Evolutionary conservation across 2,888 invertebrate species (phyloP).

Genomic region (Nymphalis urticae): DNA sequence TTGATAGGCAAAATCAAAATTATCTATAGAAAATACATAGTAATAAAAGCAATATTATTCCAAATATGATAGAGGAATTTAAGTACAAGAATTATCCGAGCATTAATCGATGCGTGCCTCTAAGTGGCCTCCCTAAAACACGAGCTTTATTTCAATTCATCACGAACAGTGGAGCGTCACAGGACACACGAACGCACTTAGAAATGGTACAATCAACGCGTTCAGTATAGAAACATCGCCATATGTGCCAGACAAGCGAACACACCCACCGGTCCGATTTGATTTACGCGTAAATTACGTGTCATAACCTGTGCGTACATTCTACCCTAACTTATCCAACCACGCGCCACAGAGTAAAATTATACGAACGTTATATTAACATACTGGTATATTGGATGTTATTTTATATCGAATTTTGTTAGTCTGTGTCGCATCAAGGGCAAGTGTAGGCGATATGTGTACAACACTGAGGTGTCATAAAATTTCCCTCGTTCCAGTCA

Average conservation of each 20-base stretch:
- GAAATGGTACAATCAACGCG: slow-evolving; percentile 62
- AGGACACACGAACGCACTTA: slow-evolving; percentile 73
- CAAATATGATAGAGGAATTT: not conserved
- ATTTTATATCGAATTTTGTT: slow-evolving; percentile 33
- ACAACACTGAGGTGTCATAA: slow-evolving; percentile 59
- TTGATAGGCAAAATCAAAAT: not conserved
- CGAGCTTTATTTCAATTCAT: slow-evolving; percentile 61
- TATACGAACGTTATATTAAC: not conserved
- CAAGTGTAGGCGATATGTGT: slow-evolving; percentile 46
- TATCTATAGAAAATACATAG: not conserved
- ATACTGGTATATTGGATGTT: slow-evolving; percentile 17
- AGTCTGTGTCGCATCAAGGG: slow-evolving; percentile 47
- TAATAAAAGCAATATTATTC: not conserved
- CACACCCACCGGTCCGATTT: slow-evolving; percentile 80
- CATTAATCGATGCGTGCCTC: slow-evolving; percentile 39
- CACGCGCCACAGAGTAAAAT: slow-evolving; percentile 48
- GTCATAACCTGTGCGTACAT: slow-evolving; percentile 70
- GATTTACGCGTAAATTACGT: slow-evolving; percentile 81
- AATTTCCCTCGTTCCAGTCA: slow-evolving; percentile 66
- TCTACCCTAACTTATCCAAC: slow-evolving; percentile 47
- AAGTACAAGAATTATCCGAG: slow-evolving; percentile 7
- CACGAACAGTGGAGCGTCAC: slow-evolving; percentile 65
- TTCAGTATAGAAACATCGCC: slow-evolving; percentile 67
- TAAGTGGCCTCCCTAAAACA: slow-evolving; percentile 43
- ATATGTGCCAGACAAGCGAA: slow-evolving; percentile 75